Conservation (phyloP, 92 coral and sea anemone genomes). For the Paramuricea clavata region DNA sequence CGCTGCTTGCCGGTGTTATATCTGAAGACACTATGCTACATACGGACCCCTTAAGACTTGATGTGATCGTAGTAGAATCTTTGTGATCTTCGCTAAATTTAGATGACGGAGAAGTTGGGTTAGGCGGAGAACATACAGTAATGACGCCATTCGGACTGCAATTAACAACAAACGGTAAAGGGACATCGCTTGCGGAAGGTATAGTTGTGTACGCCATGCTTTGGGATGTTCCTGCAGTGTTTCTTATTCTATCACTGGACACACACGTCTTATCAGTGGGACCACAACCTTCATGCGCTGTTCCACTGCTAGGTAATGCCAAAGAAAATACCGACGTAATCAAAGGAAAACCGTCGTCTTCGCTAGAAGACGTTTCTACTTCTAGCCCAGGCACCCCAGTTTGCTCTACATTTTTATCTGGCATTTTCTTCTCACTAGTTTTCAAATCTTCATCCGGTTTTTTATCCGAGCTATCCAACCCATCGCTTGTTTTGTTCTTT, state of each 20-base stretch:
- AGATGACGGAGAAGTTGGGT: not conserved
- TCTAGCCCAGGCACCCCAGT: not conserved
- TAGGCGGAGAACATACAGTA: slow-evolving; percentile 24
- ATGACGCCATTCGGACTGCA: slow-evolving; percentile 23
- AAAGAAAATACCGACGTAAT: slow-evolving; percentile 44
- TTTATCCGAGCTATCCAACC: not conserved
- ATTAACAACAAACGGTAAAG: slow-evolving; percentile 36
- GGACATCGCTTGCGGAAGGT: not conserved
- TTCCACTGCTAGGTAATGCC: not conserved
- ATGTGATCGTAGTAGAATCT: not conserved
- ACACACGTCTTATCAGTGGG: not conserved
- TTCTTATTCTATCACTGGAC: not conserved
- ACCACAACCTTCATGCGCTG: not conserved
- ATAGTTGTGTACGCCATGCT: not conserved
- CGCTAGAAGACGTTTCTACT: not conserved
- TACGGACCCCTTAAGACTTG: not conserved
- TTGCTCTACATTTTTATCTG: slow-evolving; percentile 13
- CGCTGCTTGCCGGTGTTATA: not conserved
- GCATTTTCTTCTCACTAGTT: not conserved
- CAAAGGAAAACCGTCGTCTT: slow-evolving; percentile 41
- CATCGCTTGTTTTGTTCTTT: slow-evolving; percentile 11
- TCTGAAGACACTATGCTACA: not conserved
- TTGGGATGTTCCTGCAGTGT: not conserved
- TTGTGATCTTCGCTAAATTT: not conserved
- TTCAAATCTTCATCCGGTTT: not conserved